These are phyloP conservation scores for Echinarachnius parma DNA, from an alignment of 53 echinoderm and acorn worm species.

Conservation along the genomic window DNA sequence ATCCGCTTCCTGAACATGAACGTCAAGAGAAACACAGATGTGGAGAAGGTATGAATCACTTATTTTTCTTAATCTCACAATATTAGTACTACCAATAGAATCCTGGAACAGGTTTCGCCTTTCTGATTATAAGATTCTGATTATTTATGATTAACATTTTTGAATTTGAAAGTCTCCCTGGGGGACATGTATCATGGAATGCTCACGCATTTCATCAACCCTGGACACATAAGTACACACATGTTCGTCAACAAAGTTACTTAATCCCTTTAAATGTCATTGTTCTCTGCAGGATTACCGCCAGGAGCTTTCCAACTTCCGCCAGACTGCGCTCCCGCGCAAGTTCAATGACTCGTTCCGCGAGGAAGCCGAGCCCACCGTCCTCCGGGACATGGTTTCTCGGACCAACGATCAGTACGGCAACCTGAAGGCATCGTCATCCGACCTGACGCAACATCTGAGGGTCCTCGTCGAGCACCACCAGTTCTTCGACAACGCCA, in stretches of 20 bases:
- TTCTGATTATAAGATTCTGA: too few relatives aligned
- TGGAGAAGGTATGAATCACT: slow-evolving; percentile 88
- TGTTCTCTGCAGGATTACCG: slow-evolving; percentile 63
- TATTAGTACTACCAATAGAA: too few relatives aligned
- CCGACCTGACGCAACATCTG: slow-evolving; percentile 54
- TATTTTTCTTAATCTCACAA: too few relatives aligned
- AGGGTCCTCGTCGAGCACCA: slow-evolving; percentile 78
- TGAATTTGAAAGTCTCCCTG: too few relatives aligned
- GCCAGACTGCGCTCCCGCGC: slow-evolving; percentile 68
- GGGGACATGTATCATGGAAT: too few relatives aligned
- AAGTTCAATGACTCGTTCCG: slow-evolving; percentile 75
- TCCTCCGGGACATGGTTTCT: slow-evolving; percentile 58
- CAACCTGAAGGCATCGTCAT: slow-evolving; percentile 60
- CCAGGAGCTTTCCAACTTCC: slow-evolving; percentile 78
- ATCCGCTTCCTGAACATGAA: slow-evolving; percentile 93
- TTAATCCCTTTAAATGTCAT: not conserved
- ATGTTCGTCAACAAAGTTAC: too few relatives aligned
- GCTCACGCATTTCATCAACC: too few relatives aligned
- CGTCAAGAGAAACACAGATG: slow-evolving; percentile 80
- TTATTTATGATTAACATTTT: too few relatives aligned
- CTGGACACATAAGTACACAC: too few relatives aligned
- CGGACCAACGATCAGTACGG: slow-evolving; percentile 67
- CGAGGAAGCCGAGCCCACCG: slow-evolving; percentile 77
- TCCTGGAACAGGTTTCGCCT: too few relatives aligned
- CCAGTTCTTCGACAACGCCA: slow-evolving; percentile 69